Percentiles rank a stretch among this genome's conserved stretches.
Conservation (phyloP, 1,140 invertebrate genomes). For the Vanessa atalanta region DNA sequence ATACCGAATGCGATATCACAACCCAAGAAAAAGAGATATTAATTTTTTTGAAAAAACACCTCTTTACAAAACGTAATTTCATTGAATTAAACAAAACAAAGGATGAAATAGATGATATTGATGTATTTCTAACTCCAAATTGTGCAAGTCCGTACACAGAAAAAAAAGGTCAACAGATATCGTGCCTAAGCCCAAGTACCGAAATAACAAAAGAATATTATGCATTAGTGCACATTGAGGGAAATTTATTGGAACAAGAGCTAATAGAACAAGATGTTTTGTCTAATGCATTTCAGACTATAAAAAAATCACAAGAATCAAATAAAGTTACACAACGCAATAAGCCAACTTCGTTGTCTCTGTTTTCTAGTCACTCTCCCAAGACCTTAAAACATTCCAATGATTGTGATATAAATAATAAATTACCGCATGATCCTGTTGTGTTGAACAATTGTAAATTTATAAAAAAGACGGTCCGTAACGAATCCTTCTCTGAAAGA, state of each 20-base stretch:
- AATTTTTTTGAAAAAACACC: constrained; percentile 57
- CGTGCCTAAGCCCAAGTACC: constrained; percentile 63
- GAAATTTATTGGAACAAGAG: constrained; percentile 70
- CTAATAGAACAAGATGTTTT: constrained; percentile 70
- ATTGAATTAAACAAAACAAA: constrained; percentile 43
- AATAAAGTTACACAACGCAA: constrained; percentile 46
- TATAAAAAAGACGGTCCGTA: constrained; percentile 35
- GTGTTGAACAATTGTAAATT: constrained; percentile 28
- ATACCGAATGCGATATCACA: constrained; percentile 73
- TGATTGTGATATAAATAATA: constrained; percentile 65
- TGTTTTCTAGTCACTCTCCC: constrained; percentile 70
- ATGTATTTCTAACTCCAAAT: constrained; percentile 66
- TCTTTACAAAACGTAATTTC: constrained; percentile 41
- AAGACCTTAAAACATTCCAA: constrained; percentile 70
- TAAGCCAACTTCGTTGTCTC: constrained; percentile 69
- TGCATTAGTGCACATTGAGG: constrained; percentile 71
- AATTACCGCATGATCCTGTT: constrained; percentile 44
- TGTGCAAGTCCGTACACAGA: constrained; percentile 61
- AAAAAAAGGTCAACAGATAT: constrained; percentile 51
- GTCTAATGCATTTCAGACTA: constrained; percentile 72
- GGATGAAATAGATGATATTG: constrained; percentile 55
- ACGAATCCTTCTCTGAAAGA: constrained; percentile 44
- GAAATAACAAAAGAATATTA: constrained; percentile 70
- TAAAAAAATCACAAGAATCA: constrained; percentile 64
- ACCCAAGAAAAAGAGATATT: constrained; percentile 73